Base-by-base conservation (phyloP, 1,140 invertebrate species). In the Bicyclus anynana region DNA sequence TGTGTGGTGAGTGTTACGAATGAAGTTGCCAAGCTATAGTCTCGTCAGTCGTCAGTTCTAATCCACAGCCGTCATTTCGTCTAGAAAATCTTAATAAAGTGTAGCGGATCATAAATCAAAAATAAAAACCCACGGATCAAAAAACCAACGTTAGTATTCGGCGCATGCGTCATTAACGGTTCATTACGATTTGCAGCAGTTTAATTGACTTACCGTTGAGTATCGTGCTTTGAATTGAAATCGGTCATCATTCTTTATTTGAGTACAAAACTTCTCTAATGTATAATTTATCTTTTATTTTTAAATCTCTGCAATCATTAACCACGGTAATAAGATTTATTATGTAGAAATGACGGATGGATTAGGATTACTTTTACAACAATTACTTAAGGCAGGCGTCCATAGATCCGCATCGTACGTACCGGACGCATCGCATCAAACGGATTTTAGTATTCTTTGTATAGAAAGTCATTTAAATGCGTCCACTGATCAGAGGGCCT, bases 161-260 rank as follows among this genome's bases (percentile, higher is more conserved):
- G 21, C 18, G 37, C 68, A 67, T 68, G 72, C 64, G 47, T 73
- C 65, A 80, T 82, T 80, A 84, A 84, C 81, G 72, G 81, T 80
- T 76, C 74, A 77, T 84, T 81, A 82, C 72, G 62, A 74, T 70
- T 80, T 72, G 69, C 66, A 62, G 62, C 68, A 66, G 70, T 77
- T n/a, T 84, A 84, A 84, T 84, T 84, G 74, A 71, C 77, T 80
- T 82, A 79, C 81, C 78, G 77, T 81, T 81, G 70, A 50, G 33
- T 54, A 65, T 53, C 80, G 78, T 84, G 78, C 69, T 46, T 74
- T 61, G 80, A 81, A 77, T 81, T 67, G 59, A 64, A 56, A 56
- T 18, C 20, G 40, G 27, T 49, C 16, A 49, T 53, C 16, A 53
- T 46, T 53, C 42, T 53, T 33, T 26, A 47, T 47, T 7, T 47